Base-by-base conservation (phyloP, 2,888 invertebrate genomes). In the Clostera curtula region DNA sequence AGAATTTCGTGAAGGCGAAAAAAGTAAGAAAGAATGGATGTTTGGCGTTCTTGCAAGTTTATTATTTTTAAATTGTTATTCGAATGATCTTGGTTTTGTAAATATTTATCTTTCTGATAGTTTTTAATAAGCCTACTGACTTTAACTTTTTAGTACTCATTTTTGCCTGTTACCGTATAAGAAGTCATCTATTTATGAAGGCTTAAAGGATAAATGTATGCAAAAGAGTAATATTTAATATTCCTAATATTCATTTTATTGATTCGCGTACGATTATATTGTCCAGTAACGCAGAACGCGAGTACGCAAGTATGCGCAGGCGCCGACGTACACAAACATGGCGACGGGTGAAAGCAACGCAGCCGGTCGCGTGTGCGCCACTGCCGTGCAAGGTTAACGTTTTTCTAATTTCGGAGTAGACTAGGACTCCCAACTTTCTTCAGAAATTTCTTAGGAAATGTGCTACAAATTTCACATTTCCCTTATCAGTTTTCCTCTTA, bases 321-420 rank as follows among this genome's bases (percentile, higher is more conserved):
- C 49, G 51, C 49, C 49, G 50, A n/a, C n/a, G n/a, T n/a, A n/a
- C n/a, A n/a, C 58, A 44, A 64, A 67, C 56, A 65, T 66, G 71
- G 67, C 64, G 60, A 57, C 59, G 43, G 71, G 79, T 65, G 80
- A 79, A 80, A 80, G 80, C 76, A 56, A 54, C 51, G 36, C 52
- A 42, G 53, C 63, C 50, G 56, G 64, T 70, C 61, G 69, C 73
- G 70, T 71, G 69, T 61, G 58, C 56, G 58, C 64, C 50, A 56
- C 58, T 59, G 59, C 69, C 68, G 59, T 65, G 72, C 67, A 74
- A 77, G 76, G 74, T 77, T 77, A 67, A 68, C 68, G 66, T 74
- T 73, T 76, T 74, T 75, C 75, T 73, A 62, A 74, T 75, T 77
- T 77, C 67, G 75, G 70, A 68, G 55, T 49, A 59, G 67, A 62